Evolutionary conservation across 2,113 vertebrate species (phyloP), one percentile per base, ranked within the genome.

Genomic region (Oplegnathus fasciatus): DNA sequence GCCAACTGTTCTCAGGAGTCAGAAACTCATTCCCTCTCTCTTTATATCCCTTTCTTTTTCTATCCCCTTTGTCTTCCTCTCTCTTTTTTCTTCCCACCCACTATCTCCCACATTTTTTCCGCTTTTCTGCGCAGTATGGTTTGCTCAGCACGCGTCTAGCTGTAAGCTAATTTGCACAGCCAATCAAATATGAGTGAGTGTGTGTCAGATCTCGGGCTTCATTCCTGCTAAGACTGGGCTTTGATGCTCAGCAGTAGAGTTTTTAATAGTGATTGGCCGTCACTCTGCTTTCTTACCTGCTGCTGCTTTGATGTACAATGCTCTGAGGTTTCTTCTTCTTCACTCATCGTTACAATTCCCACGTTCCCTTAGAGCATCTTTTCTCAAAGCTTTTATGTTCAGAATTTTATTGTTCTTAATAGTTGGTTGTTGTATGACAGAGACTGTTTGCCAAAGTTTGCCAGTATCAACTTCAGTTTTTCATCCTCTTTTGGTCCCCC

Each of bases 181-280:
- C 84, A 86, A 70, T 89, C 80, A 84, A 71, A 86, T 80, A 61
- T 67, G 37, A 90, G 73, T 18, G 69, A 74, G 66, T 42, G n/a
- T n/a, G 22, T 84, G 70, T 88, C 70, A 76, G 76, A 88, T 83
- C 81, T 64, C 4, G 46, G 62, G 24, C 65, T 83, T 70, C 28
- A 26, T 66, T 81, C 44, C 74, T 44, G 78, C 61, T 57, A 28
- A 5, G 10, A 60, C 70, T 8, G 15, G 55, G 24, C 83, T 90
- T 88, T 91, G 87, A 92, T 90, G 79, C 83, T 52, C 87, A 46
- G 88, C 65, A 20, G 87, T 83, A 2, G 40, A 48, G 48, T 80
- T 88, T 90, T 88, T 90, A 85, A 89, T 89, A 37, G 48, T 75
- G 75, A 89, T 64, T 80, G 55, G 69, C 75, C 28, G 20, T 86